Evolutionary conservation across 2,888 invertebrate species (phyloP).

Genomic region (Esperia sulphurella): DNA sequence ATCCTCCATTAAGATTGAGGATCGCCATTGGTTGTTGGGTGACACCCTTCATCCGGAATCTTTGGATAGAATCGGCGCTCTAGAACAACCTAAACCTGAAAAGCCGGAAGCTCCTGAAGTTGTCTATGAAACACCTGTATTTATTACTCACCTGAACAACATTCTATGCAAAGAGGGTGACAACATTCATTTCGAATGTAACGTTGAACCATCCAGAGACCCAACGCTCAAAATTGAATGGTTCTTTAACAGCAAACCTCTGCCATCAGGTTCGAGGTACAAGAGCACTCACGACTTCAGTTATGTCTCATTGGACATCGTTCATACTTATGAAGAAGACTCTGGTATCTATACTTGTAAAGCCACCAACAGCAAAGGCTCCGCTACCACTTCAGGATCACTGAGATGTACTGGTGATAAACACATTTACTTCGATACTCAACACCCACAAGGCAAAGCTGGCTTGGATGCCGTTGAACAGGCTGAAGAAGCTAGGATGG

Average conservation of each 20-base stretch:
- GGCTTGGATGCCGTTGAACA: slow-evolving; percentile 94
- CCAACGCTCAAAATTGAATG: slow-evolving; percentile 95
- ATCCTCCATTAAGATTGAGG: slow-evolving; percentile 92
- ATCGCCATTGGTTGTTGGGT: slow-evolving; percentile 91
- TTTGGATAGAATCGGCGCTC: slow-evolving; percentile 89
- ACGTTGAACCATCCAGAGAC: slow-evolving; percentile 94
- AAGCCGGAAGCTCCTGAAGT: slow-evolving; percentile 86
- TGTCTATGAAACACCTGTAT: slow-evolving; percentile 90
- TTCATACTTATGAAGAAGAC: slow-evolving; percentile 93
- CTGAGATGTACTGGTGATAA: slow-evolving; percentile 90
- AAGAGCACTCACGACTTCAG: slow-evolving; percentile 98
- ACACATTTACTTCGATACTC: slow-evolving; percentile 91
- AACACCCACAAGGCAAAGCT: slow-evolving; percentile 95
- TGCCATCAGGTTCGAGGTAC: slow-evolving; percentile 93
- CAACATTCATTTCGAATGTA: slow-evolving; percentile 93
- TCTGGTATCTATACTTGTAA: slow-evolving; percentile 95
- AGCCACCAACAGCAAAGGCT: slow-evolving; percentile 92
- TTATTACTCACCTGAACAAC: slow-evolving; percentile 94
- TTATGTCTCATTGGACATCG: slow-evolving; percentile 94
- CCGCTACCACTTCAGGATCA: slow-evolving; percentile 93
- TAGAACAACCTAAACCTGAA: slow-evolving; percentile 88
- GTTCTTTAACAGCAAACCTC: slow-evolving; percentile 95
- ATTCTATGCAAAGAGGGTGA: slow-evolving; percentile 93
- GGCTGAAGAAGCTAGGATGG: slow-evolving; percentile 90
- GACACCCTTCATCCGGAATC: slow-evolving; percentile 94